phyloP scores from a whole-genome alignment of 2,888 invertebrate species.

The Busseola fusca region DNA sequence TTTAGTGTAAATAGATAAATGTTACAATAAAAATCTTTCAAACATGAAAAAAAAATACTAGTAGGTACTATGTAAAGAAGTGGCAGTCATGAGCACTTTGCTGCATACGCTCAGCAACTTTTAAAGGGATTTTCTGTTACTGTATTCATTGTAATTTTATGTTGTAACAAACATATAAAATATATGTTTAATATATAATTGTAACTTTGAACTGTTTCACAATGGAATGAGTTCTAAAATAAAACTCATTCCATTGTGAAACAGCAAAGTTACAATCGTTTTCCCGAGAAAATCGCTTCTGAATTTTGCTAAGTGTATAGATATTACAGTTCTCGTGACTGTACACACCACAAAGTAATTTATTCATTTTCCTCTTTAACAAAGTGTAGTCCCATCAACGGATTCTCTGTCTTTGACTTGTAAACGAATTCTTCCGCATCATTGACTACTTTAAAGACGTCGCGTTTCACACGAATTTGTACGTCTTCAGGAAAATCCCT shows the following conservation, averaged over 20 bases:
- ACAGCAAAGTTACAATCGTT: neutral
- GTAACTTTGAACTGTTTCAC: no score
- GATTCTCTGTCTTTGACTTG: slow-evolving; percentile 38
- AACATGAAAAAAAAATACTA: no score
- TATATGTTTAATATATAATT: no score
- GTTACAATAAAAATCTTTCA: no score
- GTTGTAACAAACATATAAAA: neutral
- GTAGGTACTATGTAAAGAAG: no score
- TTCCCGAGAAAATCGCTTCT: neutral
- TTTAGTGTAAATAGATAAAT: no score
- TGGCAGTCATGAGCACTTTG: no score
- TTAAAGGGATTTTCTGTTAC: neutral
- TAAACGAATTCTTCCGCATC: slow-evolving; percentile 53
- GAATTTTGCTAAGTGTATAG: neutral
- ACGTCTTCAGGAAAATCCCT: slow-evolving; percentile 47
- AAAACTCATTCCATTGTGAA: neutral
- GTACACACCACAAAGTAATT: neutral
- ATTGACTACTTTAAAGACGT: slow-evolving; percentile 51
- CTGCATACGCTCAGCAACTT: no score
- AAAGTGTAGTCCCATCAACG: neutral
- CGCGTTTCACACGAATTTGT: slow-evolving; percentile 52
- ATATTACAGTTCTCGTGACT: neutral
- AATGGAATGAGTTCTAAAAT: no score
- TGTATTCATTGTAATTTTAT: neutral
- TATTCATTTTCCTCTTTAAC: slow-evolving; percentile 35